These are phyloP conservation scores for Nothura maculosa DNA, from an alignment of 2,797 vertebrate genomes.

Conservation along the genomic window DNA sequence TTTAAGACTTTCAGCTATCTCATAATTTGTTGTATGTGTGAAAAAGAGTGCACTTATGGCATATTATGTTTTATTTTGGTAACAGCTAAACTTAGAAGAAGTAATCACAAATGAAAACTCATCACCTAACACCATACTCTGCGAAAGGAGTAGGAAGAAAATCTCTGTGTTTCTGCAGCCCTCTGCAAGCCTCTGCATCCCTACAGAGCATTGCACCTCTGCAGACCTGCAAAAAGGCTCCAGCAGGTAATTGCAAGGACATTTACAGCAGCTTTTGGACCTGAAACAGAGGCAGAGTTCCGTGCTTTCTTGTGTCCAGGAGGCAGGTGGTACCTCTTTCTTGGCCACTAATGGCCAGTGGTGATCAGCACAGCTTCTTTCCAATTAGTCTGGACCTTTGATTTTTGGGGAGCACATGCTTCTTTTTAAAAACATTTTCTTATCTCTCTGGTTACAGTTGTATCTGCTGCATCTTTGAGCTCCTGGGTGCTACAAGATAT, in stretches of 20 bases:
- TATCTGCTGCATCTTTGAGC: conserved; percentile 27
- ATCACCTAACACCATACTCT: rapidly evolving
- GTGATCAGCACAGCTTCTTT: not conserved
- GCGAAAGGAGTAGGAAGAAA: not conserved
- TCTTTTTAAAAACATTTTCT: not conserved
- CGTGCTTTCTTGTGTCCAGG: not conserved
- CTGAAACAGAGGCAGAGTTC: not conserved
- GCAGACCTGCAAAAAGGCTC: not conserved
- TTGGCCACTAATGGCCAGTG: not conserved
- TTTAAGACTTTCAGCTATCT: not conserved
- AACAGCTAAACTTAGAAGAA: not conserved
- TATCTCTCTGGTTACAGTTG: not conserved
- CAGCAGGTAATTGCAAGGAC: not conserved
- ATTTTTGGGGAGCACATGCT: not conserved
- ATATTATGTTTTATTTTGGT: not conserved
- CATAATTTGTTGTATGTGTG: not conserved
- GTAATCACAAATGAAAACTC: not conserved
- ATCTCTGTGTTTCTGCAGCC: not conserved
- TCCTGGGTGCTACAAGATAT: conserved; percentile 34
- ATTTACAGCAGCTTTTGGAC: not conserved
- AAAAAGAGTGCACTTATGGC: not conserved
- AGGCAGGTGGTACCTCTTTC: not conserved
- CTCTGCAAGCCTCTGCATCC: not conserved
- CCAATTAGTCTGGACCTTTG: not conserved
- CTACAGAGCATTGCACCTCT: not conserved